Base-by-base conservation (phyloP, 2,888 invertebrate species). In the Drosophila histrio region DNA sequence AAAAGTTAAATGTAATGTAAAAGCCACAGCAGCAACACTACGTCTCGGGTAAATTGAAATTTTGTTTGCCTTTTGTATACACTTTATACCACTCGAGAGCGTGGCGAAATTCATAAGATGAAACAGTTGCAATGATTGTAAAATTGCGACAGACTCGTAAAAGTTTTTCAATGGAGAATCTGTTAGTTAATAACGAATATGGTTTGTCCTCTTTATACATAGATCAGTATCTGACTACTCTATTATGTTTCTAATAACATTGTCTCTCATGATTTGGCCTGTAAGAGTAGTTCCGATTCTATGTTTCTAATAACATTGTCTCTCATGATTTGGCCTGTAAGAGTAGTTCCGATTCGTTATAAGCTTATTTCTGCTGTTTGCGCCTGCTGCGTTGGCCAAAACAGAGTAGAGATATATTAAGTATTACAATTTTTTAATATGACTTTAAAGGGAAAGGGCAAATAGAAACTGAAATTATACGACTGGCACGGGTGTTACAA, bases 1-100 rank as follows among this genome's bases (percentile, higher is more conserved):
- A 84, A 75, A 87, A 84, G 85, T 84, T 87, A 78, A 85, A 76
- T 84, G 69, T 77, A 81, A 87, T 87, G 74, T 71, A 65, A 82
- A 81, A 77, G 79, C 71, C 82, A 65, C 82, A 71, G 41, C 53
- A 72, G 53, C 53, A 28, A 17, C 41, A 26, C 26, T 21, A 36
- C 28, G 38, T 56, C 61, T 54, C 36, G 47, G 11, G n/a, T 53
- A 70, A 75, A 75, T 75, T 75, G 38, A 75, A 70, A 57, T 34
- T 65, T 61, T 19, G 11, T 21, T 53, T 50, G 47, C 30, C 30
- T 64, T 50, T 54, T 32, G 28, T 21, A 50, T 54, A 57, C 71
- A 3, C 57, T 59, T 21, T 7, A 1, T 1, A 1, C 19, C 13
- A 17, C 43, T 2, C 5, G 32, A 46, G 49, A 32, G 36, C n/a